Evolutionary conservation across 2,797 vertebrate species (phyloP), one percentile per base, ranked within the genome.

Genomic region (Cossypha caffra): DNA sequence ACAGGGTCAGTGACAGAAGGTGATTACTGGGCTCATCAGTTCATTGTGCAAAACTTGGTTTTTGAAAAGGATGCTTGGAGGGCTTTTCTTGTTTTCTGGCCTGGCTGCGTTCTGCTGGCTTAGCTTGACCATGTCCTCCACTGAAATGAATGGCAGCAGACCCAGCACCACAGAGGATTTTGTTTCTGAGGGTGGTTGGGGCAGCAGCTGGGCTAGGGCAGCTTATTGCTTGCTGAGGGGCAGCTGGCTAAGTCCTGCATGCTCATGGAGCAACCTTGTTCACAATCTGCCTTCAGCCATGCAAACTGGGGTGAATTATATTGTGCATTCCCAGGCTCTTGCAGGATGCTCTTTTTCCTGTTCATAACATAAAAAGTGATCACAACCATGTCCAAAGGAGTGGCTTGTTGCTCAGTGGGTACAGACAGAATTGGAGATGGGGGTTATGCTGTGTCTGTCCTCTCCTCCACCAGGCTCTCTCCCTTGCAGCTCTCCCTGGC

Each of bases 1-100:
- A 2, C 9, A n/a, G 67, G 17, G 33, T 4, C 13, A 17, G 9
- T 6, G 3, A 0, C 2, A 25, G 2, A 9, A 21, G 6, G 31
- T 28, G 15, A 28, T 40, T 18, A 4, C 6, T 1, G 2, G 28
- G 15, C 9, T 67, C 2, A 2, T 23, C 16, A 35, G 33, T 29
- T 13, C 35, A 37, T 18, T 0, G 3, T 29, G 33, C 18, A 42
- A 66, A 76, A 19, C 16, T 12, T 20, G 24, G 24, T 47, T 47
- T 68, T 29, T 7, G 20, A 35, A 9, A 15, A 24, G 2, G 2
- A 4, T 18, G 16, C 29, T 45, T 3, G 3, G 58, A 57, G 16
- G 45, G 26, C 37, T 95, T 57, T 94, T 57, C 57, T 75, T 73
- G 13, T 37, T 71, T 66, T 17, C 28, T 29, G 25, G 18, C 11